Evolutionary conservation across 1,140 invertebrate species (phyloP), one percentile per base, ranked within the genome.

Genomic region (Condylostylus longicornis): DNA sequence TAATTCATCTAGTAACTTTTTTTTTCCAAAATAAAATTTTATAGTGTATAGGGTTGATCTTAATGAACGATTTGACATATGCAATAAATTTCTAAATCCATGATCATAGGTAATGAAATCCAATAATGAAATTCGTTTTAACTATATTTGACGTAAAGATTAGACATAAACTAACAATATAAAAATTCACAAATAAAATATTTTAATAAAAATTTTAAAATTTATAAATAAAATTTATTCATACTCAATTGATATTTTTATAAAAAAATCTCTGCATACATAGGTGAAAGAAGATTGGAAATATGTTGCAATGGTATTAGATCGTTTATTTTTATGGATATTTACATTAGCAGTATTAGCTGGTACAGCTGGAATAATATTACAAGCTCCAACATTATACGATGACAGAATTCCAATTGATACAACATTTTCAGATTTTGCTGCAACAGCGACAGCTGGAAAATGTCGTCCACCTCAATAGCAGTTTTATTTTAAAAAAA

Each of bases 241-340:
- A 19, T 35, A 12, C n/a, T 20, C 4, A 18, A 14, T 37, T 27
- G 25, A 3, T 20, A 41, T 35, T 35, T 12, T n/a, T n/a, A n/a
- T n/a, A n/a, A n/a, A n/a, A n/a, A n/a, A n/a, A n/a, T n/a, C n/a
- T n/a, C n/a, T n/a, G n/a, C n/a, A n/a, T n/a, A n/a, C n/a, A n/a
- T 15, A 86, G 82, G 82, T 86, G 17, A 86, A 86, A 65, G 83
- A 88, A 66, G 91, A 96, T 64, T 97, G 93, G 93, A 95, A 95
- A 56, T 97, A 94, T 63, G 89, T 97, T 18, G 90, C 93, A 30
- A 96, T 97, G 89, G 91, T 97, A 8, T 67, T 97, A 43, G 93
- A 98, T 60, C 72, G 93, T 28, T 66, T 97, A n/a, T 94, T 97
- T 59, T 68, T 97, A 4, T 95, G 88, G 82, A 90, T 97, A 50